phyloP scores from a whole-genome alignment of 2,888 invertebrate species.

The Marasmarcha lunaedactyla region DNA sequence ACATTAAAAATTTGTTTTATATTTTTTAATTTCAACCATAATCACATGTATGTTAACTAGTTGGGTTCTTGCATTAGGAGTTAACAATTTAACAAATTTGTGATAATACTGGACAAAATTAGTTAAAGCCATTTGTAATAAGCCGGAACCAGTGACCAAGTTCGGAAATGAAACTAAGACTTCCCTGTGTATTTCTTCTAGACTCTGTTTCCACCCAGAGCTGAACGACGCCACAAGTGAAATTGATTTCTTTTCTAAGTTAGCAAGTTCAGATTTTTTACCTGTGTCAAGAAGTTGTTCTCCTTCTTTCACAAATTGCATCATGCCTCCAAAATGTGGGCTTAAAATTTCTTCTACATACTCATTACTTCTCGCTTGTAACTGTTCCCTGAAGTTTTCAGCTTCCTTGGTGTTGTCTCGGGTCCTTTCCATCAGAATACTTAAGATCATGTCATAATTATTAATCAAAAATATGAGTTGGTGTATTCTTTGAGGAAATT shows the following conservation, averaged over 20 bases:
- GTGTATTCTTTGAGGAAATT: constrained; percentile 91
- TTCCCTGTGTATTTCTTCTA: constrained; percentile 95
- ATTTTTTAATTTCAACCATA: constrained; percentile 99
- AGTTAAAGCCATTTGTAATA: constrained; percentile 93
- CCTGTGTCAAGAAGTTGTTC: constrained; percentile 87
- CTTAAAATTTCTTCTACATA: constrained; percentile 96
- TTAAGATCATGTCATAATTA: constrained; percentile 96
- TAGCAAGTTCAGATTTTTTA: constrained; percentile 75
- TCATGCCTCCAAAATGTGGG: constrained; percentile 96
- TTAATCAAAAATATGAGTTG: constrained; percentile 98
- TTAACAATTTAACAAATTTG: constrained; percentile 93
- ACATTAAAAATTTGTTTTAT: constrained; percentile 93
- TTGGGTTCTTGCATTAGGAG: constrained; percentile 87
- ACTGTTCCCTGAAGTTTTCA: constrained; percentile 90
- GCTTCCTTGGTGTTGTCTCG: constrained; percentile 97
- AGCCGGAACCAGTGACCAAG: constrained; percentile 92
- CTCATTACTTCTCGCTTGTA: constrained; percentile 90
- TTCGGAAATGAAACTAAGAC: constrained; percentile 96
- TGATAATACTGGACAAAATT: constrained; percentile 98
- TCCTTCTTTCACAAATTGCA: constrained; percentile 96
- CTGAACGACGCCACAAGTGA: constrained; percentile 91
- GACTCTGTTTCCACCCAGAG: constrained; percentile 93
- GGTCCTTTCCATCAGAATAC: constrained; percentile 82
- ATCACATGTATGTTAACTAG: constrained; percentile 98
- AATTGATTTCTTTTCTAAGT: constrained; percentile 85